A percentile compares a stretch with the other conserved stretches of the same genome.
phyloP scores from a whole-genome alignment of 2,797 vertebrate species.

The Hybognathus amarus region DNA sequence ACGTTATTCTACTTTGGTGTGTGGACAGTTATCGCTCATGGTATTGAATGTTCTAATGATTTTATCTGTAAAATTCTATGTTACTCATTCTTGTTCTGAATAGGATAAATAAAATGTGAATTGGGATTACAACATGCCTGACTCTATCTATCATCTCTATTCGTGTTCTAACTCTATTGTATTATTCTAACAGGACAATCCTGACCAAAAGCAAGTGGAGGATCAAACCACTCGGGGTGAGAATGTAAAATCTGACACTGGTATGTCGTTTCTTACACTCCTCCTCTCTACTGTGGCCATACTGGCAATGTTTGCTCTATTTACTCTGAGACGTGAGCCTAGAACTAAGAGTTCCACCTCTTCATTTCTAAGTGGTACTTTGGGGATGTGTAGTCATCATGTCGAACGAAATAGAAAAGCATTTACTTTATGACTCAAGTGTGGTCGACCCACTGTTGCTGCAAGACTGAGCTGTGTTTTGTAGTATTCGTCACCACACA shows the following conservation, averaged over 20 bases:
- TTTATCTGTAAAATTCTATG: too few species aligned
- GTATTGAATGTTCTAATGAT: too few species aligned
- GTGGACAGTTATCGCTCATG: too few species aligned
- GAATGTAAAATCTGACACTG: background rate
- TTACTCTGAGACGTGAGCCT: too few species aligned
- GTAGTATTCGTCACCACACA: conserved; percentile 74
- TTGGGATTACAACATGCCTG: background rate
- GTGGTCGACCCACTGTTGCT: conserved; percentile 74
- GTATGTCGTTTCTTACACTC: conserved; percentile 6
- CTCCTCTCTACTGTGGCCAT: background rate
- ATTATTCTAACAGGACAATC: conserved; percentile 47
- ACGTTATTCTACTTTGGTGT: too few species aligned
- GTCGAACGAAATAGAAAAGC: background rate
- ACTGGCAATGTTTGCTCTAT: background rate
- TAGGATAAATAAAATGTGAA: too few species aligned
- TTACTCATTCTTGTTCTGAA: background rate
- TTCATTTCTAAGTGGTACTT: background rate
- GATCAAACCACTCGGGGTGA: background rate
- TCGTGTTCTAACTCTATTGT: background rate
- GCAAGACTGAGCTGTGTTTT: conserved; percentile 69
- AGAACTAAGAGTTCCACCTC: background rate
- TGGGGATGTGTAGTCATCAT: background rate
- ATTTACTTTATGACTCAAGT: background rate
- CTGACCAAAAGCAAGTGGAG: conserved; percentile 15
- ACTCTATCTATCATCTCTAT: background rate